Evolutionary conservation across 2,113 vertebrate species (phyloP).

Genomic region (Zosterops pallidus): DNA sequence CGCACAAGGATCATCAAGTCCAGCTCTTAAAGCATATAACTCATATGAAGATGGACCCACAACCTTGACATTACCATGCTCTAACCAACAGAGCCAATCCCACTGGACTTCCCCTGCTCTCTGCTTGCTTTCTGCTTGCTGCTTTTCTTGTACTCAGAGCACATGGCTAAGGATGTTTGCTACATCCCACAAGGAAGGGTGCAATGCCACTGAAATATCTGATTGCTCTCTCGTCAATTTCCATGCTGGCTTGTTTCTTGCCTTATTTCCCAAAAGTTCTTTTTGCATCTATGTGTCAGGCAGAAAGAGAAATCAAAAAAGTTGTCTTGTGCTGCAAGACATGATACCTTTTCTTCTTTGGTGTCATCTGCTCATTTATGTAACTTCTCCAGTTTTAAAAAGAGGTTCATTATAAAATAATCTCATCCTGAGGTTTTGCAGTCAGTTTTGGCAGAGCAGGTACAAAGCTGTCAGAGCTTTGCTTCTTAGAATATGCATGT

Average conservation of each 20-base stretch:
- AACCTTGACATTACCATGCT: background rate
- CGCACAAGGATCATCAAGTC: background rate
- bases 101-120: background rate
- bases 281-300: background rate
- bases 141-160: background rate
- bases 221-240: rapidly evolving
- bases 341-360: background rate
- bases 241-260: background rate
- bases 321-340: background rate
- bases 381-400: background rate
- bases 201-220: background rate
- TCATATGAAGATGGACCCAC: background rate
- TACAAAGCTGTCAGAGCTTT: background rate
- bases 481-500: background rate
- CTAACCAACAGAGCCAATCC: background rate
- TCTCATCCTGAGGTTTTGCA: background rate
- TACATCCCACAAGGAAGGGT: background rate
- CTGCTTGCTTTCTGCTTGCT: background rate
- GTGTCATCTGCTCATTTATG: background rate
- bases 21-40: no score
- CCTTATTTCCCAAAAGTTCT: background rate
- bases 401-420: background rate
- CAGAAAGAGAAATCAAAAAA: background rate
- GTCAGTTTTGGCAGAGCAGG: background rate
- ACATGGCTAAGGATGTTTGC: background rate